Conservation (phyloP, 2,797 vertebrate genomes). For the Galagoides demidoff region DNA sequence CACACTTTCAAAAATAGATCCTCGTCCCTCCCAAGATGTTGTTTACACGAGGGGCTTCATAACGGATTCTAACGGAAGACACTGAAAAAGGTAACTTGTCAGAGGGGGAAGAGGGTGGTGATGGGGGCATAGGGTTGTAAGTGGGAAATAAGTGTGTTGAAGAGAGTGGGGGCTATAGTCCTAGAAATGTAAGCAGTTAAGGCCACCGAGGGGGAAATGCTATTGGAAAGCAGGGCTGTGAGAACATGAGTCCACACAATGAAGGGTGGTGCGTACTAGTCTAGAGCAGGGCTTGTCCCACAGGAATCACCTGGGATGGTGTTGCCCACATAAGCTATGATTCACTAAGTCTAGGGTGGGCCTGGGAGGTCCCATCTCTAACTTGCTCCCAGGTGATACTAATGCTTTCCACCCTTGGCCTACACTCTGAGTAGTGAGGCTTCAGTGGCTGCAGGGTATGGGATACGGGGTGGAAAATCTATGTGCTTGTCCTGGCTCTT, state of each 20-base stretch:
- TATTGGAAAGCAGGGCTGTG: neutral
- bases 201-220: neutral
- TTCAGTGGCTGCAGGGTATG: neutral
- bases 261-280: neutral
- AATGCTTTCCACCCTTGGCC: neutral
- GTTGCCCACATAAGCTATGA: neutral
- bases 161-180: neutral
- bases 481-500: neutral
- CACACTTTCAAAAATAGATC: constrained; percentile 84
- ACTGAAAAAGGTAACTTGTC: constrained; percentile 82
- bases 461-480: neutral
- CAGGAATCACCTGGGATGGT: neutral
- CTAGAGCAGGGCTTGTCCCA: neutral
- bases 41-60: constrained; percentile 82
- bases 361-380: neutral
- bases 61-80: constrained; percentile 85
- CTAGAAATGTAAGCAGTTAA: constrained; percentile 5
- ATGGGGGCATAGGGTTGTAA: constrained; percentile 68
- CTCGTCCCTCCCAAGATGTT: constrained; percentile 82
- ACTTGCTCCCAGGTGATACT: neutral
- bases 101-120: constrained; percentile 70
- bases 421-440: neutral
- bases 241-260: neutral
- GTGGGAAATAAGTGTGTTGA: constrained; percentile 32
- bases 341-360: neutral